Evolutionary conservation across 2,797 vertebrate species (phyloP), one percentile per base, ranked within the genome.

Genomic region (Sebastes reedi): DNA sequence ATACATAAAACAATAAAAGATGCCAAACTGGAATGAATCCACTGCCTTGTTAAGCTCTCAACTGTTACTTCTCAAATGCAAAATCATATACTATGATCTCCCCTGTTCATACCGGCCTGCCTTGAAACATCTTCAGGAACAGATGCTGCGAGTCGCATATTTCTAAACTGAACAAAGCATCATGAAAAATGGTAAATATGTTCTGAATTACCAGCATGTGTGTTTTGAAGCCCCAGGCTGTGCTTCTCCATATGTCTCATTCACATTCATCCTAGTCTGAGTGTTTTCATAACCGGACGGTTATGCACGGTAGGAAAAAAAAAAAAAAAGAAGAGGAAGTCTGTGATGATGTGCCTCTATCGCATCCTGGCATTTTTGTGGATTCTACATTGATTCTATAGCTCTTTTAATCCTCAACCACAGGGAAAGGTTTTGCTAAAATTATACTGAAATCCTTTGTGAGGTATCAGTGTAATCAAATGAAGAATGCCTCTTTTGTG

Each of bases 201-300:
- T 92, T 93, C 85, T 89, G 92, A 93, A 93, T 94, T 92, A 94
- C 89, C 87, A 92, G 92, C 93, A 94, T 91, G 91, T 93, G 93
- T 91, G 93, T 92, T 92, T 89, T 80, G 67, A 91, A 88, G 87
- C 93, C 93, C 73, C 85, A 18, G 91, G 94, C 92, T 88, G 86
- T 81, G 79, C 87, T 88, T 90, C 82, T 73, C 93, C 93, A 93
- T 94, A 94, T 94, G 93, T 92, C 91, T 93, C 83, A 87, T 88
- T 93, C 91, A 84, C 82, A 92, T 90, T 93, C 87, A 92, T 91
- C 89, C 83, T 77, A 12, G 78, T 83, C 89, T 80, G 65, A 88
- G 84, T 87, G 89, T 89, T 93, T 92, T 93, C 89, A 92, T 88
- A 90, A 92, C 87, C 78, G 89, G 92, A 91, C 88, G 87, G 66